phyloP scores from a whole-genome alignment of 2,113 vertebrate species.

The Anolis sagrei region DNA sequence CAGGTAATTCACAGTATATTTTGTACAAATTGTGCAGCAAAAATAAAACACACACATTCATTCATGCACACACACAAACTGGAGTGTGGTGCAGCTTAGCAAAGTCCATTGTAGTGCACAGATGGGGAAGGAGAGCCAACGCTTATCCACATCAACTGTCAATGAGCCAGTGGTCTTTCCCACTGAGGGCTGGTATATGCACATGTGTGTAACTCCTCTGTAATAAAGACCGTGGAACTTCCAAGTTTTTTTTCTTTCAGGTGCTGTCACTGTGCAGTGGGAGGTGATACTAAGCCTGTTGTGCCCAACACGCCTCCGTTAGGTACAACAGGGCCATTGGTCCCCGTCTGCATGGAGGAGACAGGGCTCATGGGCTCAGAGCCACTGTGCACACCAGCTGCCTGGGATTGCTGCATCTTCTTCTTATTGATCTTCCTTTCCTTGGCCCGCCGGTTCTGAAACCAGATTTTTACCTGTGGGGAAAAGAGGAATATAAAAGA shows the following conservation, averaged over 20 bases:
- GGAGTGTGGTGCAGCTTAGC: conserved; percentile 9
- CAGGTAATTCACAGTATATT: conserved; percentile 60
- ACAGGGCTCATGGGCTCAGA: conserved; percentile 75
- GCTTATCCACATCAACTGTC: not conserved
- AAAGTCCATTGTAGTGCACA: conserved; percentile 49
- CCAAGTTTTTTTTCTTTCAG: not conserved
- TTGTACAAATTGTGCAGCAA: conserved; percentile 59
- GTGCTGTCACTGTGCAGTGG: conserved; percentile 58
- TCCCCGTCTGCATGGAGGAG: conserved; percentile 67
- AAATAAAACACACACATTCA: not conserved
- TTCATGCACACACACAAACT: not conserved
- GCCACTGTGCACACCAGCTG: conserved; percentile 62
- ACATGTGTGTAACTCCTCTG: not conserved
- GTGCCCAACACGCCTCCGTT: conserved; percentile 64
- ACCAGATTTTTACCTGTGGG: conserved; percentile 85
- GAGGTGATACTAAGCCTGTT: conserved; percentile 51
- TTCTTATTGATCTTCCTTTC: conserved; percentile 86
- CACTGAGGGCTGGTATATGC: not conserved
- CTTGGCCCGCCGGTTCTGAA: conserved; percentile 83
- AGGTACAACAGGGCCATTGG: conserved; percentile 50
- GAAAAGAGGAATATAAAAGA: not conserved
- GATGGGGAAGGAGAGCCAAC: not conserved
- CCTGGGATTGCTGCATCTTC: conserved; percentile 78
- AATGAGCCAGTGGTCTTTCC: not conserved
- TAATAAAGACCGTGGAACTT: conserved; percentile 29